These are phyloP conservation scores for Spilosoma lubricipeda DNA, from an alignment of 2,888 invertebrate genomes.

Conservation along the genomic window DNA sequence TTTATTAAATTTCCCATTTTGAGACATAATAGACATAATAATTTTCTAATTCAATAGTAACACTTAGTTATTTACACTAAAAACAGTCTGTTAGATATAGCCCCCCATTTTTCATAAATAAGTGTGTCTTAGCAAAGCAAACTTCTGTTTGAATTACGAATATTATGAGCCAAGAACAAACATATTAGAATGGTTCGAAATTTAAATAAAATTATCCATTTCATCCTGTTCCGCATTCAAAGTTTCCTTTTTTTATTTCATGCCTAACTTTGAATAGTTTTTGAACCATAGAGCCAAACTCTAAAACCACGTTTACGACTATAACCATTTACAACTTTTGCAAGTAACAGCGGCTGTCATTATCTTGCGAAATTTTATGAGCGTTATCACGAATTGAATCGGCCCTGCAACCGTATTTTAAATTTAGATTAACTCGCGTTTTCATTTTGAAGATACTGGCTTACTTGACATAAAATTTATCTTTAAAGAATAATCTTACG, in stretches of 20 bases:
- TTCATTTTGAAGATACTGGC: background rate
- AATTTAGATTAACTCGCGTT: background rate
- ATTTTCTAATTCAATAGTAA: too few species aligned
- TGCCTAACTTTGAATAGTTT: background rate
- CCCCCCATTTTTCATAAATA: too few species aligned
- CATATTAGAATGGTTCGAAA: background rate
- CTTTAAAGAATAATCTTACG: background rate
- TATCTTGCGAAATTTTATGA: background rate
- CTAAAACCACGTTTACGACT: constrained; percentile 2
- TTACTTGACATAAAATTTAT: background rate
- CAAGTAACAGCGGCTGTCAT: constrained; percentile 3
- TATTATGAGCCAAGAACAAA: too few species aligned
- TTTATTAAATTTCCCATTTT: too few species aligned
- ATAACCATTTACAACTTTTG: background rate
- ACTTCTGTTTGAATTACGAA: too few species aligned
- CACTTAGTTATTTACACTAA: too few species aligned
- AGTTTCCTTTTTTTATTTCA: background rate
- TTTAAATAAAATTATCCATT: background rate
- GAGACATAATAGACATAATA: too few species aligned
- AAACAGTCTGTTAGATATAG: too few species aligned
- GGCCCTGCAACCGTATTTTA: background rate
- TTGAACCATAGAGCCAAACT: background rate
- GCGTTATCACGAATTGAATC: background rate
- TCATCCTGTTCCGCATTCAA: background rate
- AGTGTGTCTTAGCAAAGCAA: too few species aligned